Percentiles rank a stretch among this genome's conserved stretches.
These are phyloP conservation scores for Metopia argyrocephala DNA, from an alignment of 2,888 invertebrate species.

Conservation along the genomic window DNA sequence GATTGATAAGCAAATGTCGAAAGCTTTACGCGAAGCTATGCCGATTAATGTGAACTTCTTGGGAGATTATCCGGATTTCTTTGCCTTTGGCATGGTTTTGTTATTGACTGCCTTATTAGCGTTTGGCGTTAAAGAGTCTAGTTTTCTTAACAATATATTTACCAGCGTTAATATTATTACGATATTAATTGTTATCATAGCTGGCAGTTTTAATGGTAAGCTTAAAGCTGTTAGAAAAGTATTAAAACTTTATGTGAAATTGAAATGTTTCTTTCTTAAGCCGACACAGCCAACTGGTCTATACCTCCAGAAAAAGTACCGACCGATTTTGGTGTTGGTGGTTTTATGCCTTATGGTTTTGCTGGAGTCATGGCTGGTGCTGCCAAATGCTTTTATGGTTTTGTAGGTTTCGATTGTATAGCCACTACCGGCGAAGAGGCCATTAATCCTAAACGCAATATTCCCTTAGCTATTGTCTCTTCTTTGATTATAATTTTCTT, in stretches of 20 bases:
- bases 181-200: constrained; percentile 88
- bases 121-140: constrained; percentile 89
- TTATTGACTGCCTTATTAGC: constrained; percentile 83
- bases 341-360: constrained; percentile 95
- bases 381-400: constrained; percentile 94
- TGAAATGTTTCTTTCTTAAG: constrained; percentile 78
- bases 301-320: constrained; percentile 82
- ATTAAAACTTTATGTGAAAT: background rate
- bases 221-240: constrained; percentile 23
- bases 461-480: constrained; percentile 92
- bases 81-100: constrained; percentile 83
- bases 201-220: constrained; percentile 90
- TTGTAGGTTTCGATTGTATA: constrained; percentile 96
- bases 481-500: constrained; percentile 91
- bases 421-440: constrained; percentile 96
- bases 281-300: constrained; percentile 88
- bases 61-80: constrained; percentile 85
- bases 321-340: constrained; percentile 85
- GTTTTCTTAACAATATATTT: constrained; percentile 93
- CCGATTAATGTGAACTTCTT: constrained; percentile 83
- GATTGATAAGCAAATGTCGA: constrained; percentile 81
- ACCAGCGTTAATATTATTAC: constrained; percentile 91
- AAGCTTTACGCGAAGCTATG: constrained; percentile 79
- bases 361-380: constrained; percentile 92
- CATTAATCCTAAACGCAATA: constrained; percentile 92